Evolutionary conservation across 2,888 invertebrate genomes (phyloP).

Genomic region (Hirtodrosophila histrioides): DNA sequence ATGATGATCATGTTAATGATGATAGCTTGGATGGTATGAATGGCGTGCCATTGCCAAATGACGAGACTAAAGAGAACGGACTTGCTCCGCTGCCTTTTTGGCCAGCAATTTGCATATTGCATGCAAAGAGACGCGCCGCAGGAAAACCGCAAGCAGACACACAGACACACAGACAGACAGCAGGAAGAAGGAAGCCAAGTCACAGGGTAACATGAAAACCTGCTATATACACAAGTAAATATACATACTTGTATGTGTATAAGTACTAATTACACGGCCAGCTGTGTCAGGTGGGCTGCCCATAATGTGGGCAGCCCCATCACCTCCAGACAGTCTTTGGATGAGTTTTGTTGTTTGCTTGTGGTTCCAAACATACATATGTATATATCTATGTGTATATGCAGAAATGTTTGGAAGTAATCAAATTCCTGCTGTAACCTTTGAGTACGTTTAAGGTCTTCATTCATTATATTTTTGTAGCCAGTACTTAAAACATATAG

Average conservation of each 20-base stretch:
- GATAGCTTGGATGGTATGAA: conserved; percentile 36
- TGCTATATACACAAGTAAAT: background rate
- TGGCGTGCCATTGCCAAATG: conserved; percentile 43
- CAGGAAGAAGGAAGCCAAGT: conserved; percentile 58
- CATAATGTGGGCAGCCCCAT: no score
- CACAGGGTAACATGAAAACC: conserved; percentile 36
- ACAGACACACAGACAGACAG: conserved; percentile 3
- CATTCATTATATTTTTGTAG: no score
- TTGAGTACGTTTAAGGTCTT: no score
- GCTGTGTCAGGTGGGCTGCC: conserved; percentile 26
- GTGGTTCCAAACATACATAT: no score
- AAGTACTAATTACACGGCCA: conserved; percentile 30
- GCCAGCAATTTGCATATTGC: conserved; percentile 70
- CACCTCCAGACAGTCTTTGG: conserved; percentile 3
- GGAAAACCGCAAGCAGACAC: conserved; percentile 66
- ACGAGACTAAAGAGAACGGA: conserved; percentile 15
- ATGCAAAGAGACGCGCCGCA: conserved; percentile 51
- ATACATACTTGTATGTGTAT: background rate
- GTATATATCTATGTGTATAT: no score
- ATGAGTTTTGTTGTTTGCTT: conserved; percentile 3
- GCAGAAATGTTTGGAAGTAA: no score
- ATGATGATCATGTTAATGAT: conserved; percentile 20
- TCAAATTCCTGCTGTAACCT: no score
- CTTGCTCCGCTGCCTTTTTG: conserved; percentile 51
- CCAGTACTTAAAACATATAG: no score